phyloP scores from a whole-genome alignment of 2,888 invertebrate species.

The Drosophila melanosoma region DNA sequence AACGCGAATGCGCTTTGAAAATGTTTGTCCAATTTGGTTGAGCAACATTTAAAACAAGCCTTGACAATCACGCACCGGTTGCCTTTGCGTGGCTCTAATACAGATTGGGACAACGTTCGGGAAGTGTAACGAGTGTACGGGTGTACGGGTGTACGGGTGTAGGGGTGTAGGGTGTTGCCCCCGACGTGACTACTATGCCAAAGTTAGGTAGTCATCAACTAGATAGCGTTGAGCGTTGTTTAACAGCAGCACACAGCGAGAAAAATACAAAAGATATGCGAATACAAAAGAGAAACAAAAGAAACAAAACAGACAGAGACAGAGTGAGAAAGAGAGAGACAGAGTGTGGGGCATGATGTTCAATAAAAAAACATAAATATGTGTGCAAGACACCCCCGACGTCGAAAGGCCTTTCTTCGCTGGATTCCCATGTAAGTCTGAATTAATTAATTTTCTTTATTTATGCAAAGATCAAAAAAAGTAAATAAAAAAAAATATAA shows the following conservation, averaged over 20 bases:
- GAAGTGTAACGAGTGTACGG: conserved; percentile 14
- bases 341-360: neutral
- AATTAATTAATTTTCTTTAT: too few relatives aligned
- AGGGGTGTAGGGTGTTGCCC: conserved; percentile 31
- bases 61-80: conserved; percentile 74
- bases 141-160: conserved; percentile 8
- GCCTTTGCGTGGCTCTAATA: neutral
- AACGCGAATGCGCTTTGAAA: conserved; percentile 68
- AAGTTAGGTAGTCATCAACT: conserved; percentile 76
- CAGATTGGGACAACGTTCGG: conserved; percentile 16
- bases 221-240: conserved; percentile 75
- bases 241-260: conserved; percentile 48
- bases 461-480: too few relatives aligned
- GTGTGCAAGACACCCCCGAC: too few relatives aligned
- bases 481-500: too few relatives aligned
- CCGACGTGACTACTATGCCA: conserved; percentile 70
- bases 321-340: neutral
- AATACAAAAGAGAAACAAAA: neutral
- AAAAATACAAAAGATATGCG: conserved; percentile 1
- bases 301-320: neutral
- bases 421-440: too few relatives aligned
- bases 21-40: conserved; percentile 80
- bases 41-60: conserved; percentile 79
- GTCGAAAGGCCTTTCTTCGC: too few relatives aligned
- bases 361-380: too few relatives aligned